phyloP scores from a whole-genome alignment of 2,113 vertebrate species.

The Syngnathus typhle region DNA sequence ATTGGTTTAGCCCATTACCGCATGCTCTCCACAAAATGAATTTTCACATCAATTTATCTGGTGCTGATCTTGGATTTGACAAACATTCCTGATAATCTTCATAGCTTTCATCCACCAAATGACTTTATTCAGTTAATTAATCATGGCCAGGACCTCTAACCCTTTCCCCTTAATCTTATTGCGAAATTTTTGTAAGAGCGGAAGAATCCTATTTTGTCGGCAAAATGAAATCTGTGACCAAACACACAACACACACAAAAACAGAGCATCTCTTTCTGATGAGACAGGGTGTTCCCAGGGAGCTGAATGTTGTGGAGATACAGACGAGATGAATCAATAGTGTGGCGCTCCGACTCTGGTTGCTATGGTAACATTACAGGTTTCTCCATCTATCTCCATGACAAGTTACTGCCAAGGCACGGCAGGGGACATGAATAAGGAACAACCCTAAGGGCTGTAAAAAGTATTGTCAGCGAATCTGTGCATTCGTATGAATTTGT shows the following conservation, averaged over 20 bases:
- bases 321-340: constrained; percentile 57
- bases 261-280: constrained; percentile 41
- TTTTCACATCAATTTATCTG: neutral
- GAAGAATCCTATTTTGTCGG: neutral
- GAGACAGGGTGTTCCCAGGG: constrained; percentile 58
- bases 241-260: neutral
- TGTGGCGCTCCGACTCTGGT: constrained; percentile 44
- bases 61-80: neutral
- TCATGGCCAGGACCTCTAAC: neutral
- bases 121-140: neutral
- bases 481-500: neutral
- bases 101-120: neutral
- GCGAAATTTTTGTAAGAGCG: neutral
- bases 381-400: constrained; percentile 34
- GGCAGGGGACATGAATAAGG: constrained; percentile 14
- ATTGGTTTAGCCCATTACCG: constrained; percentile 5
- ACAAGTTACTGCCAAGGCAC: constrained; percentile 31
- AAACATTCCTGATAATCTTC: neutral
- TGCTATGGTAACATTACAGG: constrained; percentile 60
- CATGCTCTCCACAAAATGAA: neutral
- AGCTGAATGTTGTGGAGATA: constrained; percentile 47
- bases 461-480: constrained; percentile 2
- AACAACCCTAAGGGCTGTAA: neutral
- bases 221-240: neutral
- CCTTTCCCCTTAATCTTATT: neutral